Percentiles rank a stretch among this genome's conserved stretches.
Evolutionary conservation across 2,888 invertebrate species (phyloP).

Genomic region (Dryocosmus kuriphilus): DNA sequence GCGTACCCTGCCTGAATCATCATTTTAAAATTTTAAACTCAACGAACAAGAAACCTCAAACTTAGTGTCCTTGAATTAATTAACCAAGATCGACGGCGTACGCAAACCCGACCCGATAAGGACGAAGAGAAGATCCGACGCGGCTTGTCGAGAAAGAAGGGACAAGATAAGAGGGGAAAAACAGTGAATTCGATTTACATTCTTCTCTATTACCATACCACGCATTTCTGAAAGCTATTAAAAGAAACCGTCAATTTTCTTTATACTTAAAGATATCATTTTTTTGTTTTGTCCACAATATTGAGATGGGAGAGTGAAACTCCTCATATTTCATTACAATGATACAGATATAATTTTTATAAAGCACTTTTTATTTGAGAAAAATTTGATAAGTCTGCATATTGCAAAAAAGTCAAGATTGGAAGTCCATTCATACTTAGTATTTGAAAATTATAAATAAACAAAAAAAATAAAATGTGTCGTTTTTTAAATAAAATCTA

Average conservation of each 20-base stretch:
- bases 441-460: no score
- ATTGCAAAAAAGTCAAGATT: neutral
- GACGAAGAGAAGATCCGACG: conserved; percentile 47
- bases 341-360: neutral
- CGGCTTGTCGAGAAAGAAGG: conserved; percentile 45
- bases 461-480: neutral
- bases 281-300: neutral
- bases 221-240: neutral
- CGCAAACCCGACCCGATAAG: conserved; percentile 53
- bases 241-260: neutral
- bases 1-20: conserved; percentile 21
- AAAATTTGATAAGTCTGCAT: neutral
- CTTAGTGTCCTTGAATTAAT: conserved; percentile 60
- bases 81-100: conserved; percentile 64
- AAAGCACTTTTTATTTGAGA: neutral
- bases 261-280: neutral
- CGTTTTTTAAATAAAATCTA: neutral
- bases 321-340: neutral
- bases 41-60: conserved; percentile 34
- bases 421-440: no score
- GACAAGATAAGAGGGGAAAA: conserved; percentile 17
- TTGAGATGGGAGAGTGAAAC: neutral
- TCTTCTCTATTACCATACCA: neutral
- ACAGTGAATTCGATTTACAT: neutral
- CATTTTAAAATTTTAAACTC: conserved; percentile 52